Evolutionary conservation across 2,888 invertebrate species (phyloP), one percentile per base, ranked within the genome.

Genomic region (Apotomis betuletana): DNA sequence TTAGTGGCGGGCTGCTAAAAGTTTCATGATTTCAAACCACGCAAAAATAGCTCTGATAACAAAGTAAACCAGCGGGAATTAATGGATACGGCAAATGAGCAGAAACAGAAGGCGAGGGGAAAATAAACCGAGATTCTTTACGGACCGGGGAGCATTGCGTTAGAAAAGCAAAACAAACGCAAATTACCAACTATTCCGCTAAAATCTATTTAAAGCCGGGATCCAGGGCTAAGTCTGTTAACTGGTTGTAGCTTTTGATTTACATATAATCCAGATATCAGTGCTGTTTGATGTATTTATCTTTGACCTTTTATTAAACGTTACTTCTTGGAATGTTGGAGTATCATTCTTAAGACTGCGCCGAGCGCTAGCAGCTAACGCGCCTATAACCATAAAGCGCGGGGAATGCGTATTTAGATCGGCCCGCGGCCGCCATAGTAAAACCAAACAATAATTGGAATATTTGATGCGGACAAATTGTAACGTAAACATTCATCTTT

Each of bases 41-140:
- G 59, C 82, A 79, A 85, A 86, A 87, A 88, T 81, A 88, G 77
- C 79, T 77, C 77, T 77, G 80, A 77, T 81, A 78, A 80, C 81
- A 85, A 89, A 87, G 82, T 86, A 88, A 89, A 88, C 85, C 84
- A 81, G 83, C 82, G 77, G 81, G 84, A 77, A 94, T 90, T 87
- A 95, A 95, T 86, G 94, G 94, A 87, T 90, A 92, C 70, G 90
- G 83, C 67, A 94, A 94, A 78, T 94, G 94, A 87, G 92, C 81
- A 72, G 90, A 91, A 88, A 90, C 94, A 85, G 93, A 89, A 81
- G 93, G 84, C 76, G 92, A 60, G 79, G 76, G 81, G 85, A 88
- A 88, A 90, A 90, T 87, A 89, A 86, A 86, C 83, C 67, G 70
- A 72, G 68, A 68, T 77, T 57, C 54, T 62, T 57, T 70, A 63